A percentile compares a stretch with the other conserved stretches of the same genome.
These are phyloP conservation scores for Apodemia duryi DNA, from an alignment of 2,888 invertebrate species.

Conservation along the genomic window DNA sequence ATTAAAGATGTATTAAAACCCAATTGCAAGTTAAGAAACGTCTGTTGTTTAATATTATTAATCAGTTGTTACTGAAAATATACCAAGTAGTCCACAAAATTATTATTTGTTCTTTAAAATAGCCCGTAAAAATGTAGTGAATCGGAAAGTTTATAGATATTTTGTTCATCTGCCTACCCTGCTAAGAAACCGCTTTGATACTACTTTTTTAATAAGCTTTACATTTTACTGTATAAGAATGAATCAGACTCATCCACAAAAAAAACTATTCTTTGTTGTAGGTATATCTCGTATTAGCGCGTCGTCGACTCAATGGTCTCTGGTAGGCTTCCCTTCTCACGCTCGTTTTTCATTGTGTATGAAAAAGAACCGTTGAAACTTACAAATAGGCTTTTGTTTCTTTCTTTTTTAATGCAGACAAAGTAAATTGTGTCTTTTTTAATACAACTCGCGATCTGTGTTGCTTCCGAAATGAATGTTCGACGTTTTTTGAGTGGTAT, in stretches of 20 bases:
- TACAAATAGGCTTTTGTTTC: conserved; percentile 9
- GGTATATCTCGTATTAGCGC: conserved; percentile 6
- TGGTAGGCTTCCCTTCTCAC: conserved; percentile 4
- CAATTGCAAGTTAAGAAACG: too few species aligned
- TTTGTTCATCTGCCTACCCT: too few species aligned
- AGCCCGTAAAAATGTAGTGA: too few species aligned
- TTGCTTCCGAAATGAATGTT: conserved; percentile 6
- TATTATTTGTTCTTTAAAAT: too few species aligned
- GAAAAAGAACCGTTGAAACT: background rate
- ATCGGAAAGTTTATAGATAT: too few species aligned
- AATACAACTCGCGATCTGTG: background rate
- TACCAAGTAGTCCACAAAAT: too few species aligned
- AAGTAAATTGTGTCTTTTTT: conserved; percentile 11
- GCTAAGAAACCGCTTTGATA: too few species aligned
- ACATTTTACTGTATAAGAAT: background rate
- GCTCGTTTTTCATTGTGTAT: conserved; percentile 10
- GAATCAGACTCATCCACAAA: background rate
- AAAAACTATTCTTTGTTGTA: conserved; percentile 8
- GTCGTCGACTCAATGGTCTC: conserved; percentile 5
- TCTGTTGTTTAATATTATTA: too few species aligned
- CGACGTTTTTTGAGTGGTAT: background rate
- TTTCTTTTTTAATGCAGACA: conserved; percentile 2
- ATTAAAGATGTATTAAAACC: too few species aligned
- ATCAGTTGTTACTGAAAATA: too few species aligned
- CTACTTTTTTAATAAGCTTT: too few species aligned